Conservation (phyloP, 2,888 invertebrate genomes). For the Plusia festucae region DNA sequence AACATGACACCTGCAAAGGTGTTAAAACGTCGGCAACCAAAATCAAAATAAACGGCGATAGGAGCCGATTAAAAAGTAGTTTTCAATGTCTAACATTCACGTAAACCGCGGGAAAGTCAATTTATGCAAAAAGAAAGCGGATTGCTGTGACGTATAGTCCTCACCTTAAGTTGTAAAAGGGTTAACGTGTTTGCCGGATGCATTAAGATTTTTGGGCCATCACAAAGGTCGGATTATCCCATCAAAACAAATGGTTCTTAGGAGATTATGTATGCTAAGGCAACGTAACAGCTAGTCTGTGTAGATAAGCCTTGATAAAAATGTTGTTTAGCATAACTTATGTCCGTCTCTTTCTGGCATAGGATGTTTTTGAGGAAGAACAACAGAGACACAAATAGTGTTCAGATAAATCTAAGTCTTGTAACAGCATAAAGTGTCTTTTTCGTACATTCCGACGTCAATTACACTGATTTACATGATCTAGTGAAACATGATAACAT, state of each 20-base stretch:
- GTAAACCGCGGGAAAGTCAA: not conserved
- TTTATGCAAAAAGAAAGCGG: constrained; percentile 10
- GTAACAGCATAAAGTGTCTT: too few relatives aligned
- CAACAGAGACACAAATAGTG: not conserved
- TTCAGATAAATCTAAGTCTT: too few relatives aligned
- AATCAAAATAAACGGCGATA: too few relatives aligned
- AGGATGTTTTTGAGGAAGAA: too few relatives aligned
- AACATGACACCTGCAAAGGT: too few relatives aligned
- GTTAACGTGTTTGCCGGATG: constrained; percentile 15
- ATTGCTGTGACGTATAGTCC: not conserved
- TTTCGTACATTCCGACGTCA: too few relatives aligned
- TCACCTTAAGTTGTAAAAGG: constrained; percentile 25
- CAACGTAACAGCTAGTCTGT: constrained; percentile 16
- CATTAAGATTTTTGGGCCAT: constrained; percentile 24
- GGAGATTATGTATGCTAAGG: constrained; percentile 35
- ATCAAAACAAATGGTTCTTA: constrained; percentile 30
- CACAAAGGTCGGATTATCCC: constrained; percentile 31
- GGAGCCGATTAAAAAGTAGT: too few relatives aligned
- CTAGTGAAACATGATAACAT: not conserved
- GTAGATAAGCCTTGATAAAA: constrained; percentile 2
- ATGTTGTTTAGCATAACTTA: constrained; percentile 8
- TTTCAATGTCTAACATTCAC: too few relatives aligned
- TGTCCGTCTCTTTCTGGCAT: not conserved
- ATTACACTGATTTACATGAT: constrained; percentile 1
- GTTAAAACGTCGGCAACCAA: too few relatives aligned